Evolutionary conservation across 2,113 vertebrate genomes (phyloP), one percentile per base, ranked within the genome.

Genomic region (Nibea albiflora): DNA sequence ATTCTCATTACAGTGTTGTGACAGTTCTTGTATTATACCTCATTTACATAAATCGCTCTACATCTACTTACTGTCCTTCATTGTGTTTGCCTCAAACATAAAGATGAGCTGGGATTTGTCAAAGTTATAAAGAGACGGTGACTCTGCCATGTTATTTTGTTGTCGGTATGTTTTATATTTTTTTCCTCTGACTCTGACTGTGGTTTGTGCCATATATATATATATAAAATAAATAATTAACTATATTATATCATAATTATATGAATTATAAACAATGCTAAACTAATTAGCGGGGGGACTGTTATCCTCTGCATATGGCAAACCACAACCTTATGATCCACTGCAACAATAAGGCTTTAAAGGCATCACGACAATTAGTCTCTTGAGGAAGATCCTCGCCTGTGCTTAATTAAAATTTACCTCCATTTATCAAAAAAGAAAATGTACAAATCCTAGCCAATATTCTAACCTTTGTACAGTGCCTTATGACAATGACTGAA

Each of bases 1-100:
- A 28, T 73, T 76, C 68, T 78, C 54, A 76, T 88, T 76, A 76
- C 56, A 10, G 28, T 69, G 70, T 63, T 68, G 46, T 69, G 73
- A 86, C 73, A 73, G 67, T 76, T 69, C 5, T 31, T 63, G 22
- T 3, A 39, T 64, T 67, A 54, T 24, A 50, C 57, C 22, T 80
- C 49, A 78, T 85, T 84, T 63, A 75, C 60, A 31, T 69, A 76
- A 17, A 31, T 69, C 0, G 67, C 20, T 75, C 2, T 47, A 17
- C 12, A 62, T 62, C 35, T 24, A 14, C 12, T 62, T 9, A 60
- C 31, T 44, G 42, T n/a, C 15, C 24, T 53, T 11, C 15, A 11
- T 47, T 73, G 26, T 39, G 19, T 65, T 54, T 53, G 20, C 24
- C 19, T 28, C 26, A 56, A 49, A 69, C 46, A 62, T 66, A 20